These are phyloP conservation scores for Fukomys damarensis DNA, from an alignment of 2,113 vertebrate species.

Conservation along the genomic window DNA sequence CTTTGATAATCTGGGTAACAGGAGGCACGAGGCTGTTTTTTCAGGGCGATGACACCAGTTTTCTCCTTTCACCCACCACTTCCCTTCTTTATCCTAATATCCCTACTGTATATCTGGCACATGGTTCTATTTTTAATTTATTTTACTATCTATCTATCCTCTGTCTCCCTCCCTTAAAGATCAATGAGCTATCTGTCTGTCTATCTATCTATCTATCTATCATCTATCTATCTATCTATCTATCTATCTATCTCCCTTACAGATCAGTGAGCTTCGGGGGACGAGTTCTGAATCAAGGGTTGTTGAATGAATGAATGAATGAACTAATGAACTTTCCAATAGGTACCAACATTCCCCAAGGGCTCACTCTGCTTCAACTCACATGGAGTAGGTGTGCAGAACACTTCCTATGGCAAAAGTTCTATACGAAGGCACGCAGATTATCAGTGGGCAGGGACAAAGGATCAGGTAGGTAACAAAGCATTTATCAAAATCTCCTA, in stretches of 20 bases:
- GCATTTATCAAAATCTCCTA: conserved; percentile 30
- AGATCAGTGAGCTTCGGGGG: not conserved
- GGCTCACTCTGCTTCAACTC: not conserved
- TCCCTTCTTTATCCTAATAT: not conserved
- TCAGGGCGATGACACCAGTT: not conserved
- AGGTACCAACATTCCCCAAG: not conserved
- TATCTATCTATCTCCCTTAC: not conserved
- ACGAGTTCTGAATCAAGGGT: not conserved
- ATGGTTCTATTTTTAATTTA: not conserved
- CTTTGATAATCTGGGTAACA: not conserved
- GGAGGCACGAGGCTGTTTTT: not conserved
- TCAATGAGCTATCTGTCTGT: not conserved
- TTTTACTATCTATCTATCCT: not conserved
- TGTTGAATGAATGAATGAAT: conserved; percentile 26
- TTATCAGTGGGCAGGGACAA: not conserved
- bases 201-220: no score
- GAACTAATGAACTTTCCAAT: not conserved
- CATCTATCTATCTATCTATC: not conserved
- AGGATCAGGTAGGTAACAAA: not conserved
- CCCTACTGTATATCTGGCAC: not conserved
- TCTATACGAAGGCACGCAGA: not conserved
- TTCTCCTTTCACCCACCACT: not conserved
- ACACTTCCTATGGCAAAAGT: not conserved
- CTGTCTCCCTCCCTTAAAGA: not conserved
- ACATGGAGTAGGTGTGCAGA: not conserved